These are phyloP conservation scores for Hipparchia semele DNA, from an alignment of 2,888 invertebrate genomes.

Conservation along the genomic window DNA sequence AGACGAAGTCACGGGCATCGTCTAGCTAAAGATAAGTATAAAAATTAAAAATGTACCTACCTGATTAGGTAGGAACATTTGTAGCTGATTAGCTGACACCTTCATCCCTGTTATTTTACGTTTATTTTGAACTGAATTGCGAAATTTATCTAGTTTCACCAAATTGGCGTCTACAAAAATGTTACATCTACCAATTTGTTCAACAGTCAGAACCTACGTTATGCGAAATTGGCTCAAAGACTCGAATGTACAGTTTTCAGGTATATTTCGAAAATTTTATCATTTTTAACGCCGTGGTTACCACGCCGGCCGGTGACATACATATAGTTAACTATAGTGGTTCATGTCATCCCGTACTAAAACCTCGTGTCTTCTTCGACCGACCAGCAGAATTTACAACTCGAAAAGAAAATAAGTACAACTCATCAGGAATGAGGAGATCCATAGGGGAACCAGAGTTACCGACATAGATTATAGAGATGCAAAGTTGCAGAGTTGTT, in stretches of 20 bases:
- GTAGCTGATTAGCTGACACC: not conserved
- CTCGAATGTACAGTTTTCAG: not conserved
- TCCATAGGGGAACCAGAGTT: too few species aligned
- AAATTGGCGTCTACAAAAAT: not conserved
- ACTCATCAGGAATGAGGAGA: too few species aligned
- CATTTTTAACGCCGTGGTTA: not conserved
- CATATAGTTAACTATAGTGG: too few species aligned
- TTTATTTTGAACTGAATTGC: not conserved
- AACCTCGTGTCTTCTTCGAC: too few species aligned
- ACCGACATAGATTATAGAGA: too few species aligned
- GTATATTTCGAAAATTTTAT: not conserved
- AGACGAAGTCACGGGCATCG: too few species aligned
- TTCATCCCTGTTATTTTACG: not conserved
- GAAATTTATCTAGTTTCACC: not conserved
- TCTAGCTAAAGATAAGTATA: too few species aligned
- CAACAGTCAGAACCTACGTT: not conserved
- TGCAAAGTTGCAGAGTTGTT: too few species aligned
- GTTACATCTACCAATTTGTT: slow-evolving; percentile 15
- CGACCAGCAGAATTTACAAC: too few species aligned
- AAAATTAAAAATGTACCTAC: too few species aligned
- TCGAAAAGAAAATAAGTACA: too few species aligned
- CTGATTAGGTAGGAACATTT: not conserved
- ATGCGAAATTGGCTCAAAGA: not conserved
- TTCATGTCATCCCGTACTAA: too few species aligned
- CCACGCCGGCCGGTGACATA: not conserved